Base-by-base conservation (phyloP, 2,888 invertebrate species). In the Tetrapedia diversipes region DNA sequence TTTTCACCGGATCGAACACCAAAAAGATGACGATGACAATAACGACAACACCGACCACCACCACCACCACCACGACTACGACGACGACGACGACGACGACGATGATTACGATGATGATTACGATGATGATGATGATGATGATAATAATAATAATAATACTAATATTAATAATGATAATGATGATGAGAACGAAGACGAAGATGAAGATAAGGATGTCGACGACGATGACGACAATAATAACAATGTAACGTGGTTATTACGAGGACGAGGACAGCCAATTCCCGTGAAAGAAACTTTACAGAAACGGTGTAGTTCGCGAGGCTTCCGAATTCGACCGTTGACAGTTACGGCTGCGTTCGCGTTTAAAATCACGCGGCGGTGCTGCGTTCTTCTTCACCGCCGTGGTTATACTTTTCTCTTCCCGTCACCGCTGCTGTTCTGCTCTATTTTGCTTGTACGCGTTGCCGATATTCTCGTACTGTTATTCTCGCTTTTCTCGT, bases 261-360 rank as follows among this genome's bases (percentile, higher is more conserved):
- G 49, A 54, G 49, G 61, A 49, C n/a, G 34, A 47, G 66, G 49
- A 64, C 61, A 53, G 54, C n/a, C 61, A 69, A 63, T 72, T 54
- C 64, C 45, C 60, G 39, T 3, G 8, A 29, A 8, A 19, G 60
- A 68, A 72, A 32, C 60, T 64, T 34, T 71, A 60, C 54, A 37
- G 2, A 14, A 14, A 19, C 47, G 43, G 56, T 27, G 47, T 11
- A 57, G 49, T 53, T 47, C 53, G 47, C 72, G 29, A 60, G 39
- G 37, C 67, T 29, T 51, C 34, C 64, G 63, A 74, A 65, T 75
- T 49, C 53, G 80, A 83, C 81, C 81, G 83, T 86, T 89, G 89
- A 89, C 89, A 88, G 89, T 89, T 89, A 87, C 85, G 79, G 81
- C 72, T 74, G 79, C 79, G 80, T 79, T 80, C 83, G 83, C 80